Evolutionary conservation across 2,113 vertebrate genomes (phyloP).

Genomic region (Haliaeetus leucogaster): DNA sequence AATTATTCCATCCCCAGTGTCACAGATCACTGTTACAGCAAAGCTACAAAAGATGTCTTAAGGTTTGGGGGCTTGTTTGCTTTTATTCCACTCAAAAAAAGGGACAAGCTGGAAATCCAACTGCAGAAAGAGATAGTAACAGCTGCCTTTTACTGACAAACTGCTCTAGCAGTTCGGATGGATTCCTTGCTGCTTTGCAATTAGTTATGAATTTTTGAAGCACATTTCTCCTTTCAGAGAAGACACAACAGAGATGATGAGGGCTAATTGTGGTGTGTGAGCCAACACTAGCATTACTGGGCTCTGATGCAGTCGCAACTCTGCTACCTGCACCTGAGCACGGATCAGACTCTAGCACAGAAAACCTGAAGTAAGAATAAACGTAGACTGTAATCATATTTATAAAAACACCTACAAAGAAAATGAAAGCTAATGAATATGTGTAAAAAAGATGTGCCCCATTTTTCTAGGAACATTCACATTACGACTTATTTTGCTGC

Average conservation of each 20-base stretch:
- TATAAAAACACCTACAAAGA: neutral
- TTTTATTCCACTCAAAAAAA: neutral
- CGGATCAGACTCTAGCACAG: neutral
- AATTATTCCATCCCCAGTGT: neutral
- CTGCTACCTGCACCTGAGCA: neutral
- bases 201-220: neutral
- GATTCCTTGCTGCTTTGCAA: neutral
- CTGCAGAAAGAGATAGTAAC: neutral
- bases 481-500: neutral
- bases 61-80: neutral
- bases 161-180: neutral
- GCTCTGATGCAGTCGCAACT: neutral
- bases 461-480: neutral
- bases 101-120: neutral
- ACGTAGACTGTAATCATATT: neutral
- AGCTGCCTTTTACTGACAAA: neutral
- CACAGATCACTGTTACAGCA: neutral
- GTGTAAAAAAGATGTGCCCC: neutral
- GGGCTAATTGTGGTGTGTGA: neutral
- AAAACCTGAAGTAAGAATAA: neutral
- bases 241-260: neutral
- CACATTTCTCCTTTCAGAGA: neutral
- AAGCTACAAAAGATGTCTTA: neutral
- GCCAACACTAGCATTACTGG: neutral
- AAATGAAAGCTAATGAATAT: neutral